These are phyloP conservation scores for Drosophila sturtevanti DNA, from an alignment of 1,140 invertebrate species.

Conservation along the genomic window DNA sequence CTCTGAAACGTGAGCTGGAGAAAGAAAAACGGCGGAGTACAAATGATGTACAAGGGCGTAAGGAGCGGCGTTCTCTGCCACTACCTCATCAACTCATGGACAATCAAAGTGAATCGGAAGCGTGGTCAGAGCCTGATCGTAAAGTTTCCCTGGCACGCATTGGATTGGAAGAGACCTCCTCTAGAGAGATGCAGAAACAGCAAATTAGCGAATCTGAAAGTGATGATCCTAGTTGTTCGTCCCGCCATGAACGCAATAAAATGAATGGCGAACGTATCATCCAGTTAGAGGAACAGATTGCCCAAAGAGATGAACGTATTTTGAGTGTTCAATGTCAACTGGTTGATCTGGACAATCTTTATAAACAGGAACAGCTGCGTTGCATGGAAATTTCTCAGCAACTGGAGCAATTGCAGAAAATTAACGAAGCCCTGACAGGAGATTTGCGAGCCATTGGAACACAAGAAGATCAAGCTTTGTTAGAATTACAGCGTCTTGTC, in stretches of 20 bases:
- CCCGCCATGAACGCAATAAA: constrained; percentile 44
- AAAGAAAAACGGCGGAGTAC: constrained; percentile 62
- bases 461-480: constrained; percentile 52
- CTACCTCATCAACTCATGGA: constrained; percentile 67
- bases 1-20: constrained; percentile 83
- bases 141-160: constrained; percentile 90
- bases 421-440: constrained; percentile 73
- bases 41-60: constrained; percentile 45
- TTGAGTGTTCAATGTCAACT: constrained; percentile 82
- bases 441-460: constrained; percentile 66
- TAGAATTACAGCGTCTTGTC: constrained; percentile 42
- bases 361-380: constrained; percentile 83
- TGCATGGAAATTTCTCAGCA: constrained; percentile 75
- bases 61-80: constrained; percentile 61
- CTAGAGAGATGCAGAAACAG: constrained; percentile 16
- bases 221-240: constrained; percentile 45
- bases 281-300: constrained; percentile 83
- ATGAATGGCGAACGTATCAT: constrained; percentile 83
- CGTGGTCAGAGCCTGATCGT: constrained; percentile 93
- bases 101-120: constrained; percentile 89
- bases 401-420: constrained; percentile 49
- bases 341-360: constrained; percentile 75
- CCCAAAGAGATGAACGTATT: constrained; percentile 83
- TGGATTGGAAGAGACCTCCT: constrained; percentile 84
- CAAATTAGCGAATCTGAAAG: constrained; percentile 74